phyloP scores from a whole-genome alignment of 92 coral and sea anemone genomes.

The Diadumene lineata region DNA sequence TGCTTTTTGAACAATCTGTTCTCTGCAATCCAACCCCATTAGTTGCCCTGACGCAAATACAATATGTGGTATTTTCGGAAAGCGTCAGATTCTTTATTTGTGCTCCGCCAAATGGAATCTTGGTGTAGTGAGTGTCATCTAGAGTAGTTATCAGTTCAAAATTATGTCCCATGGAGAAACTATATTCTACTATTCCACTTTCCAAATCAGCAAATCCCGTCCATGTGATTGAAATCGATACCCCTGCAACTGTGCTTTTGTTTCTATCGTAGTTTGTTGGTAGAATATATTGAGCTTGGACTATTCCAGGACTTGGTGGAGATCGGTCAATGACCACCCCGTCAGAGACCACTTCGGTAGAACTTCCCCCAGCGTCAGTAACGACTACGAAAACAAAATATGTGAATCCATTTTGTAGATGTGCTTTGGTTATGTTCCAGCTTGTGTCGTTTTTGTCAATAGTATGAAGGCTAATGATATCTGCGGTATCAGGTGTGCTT shows the following conservation, averaged over 20 bases:
- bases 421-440: conserved; percentile 33
- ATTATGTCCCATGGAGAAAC: conserved; percentile 56
- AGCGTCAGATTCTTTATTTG: conserved; percentile 72
- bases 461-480: conserved; percentile 46
- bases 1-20: conserved; percentile 77
- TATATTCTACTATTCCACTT: conserved; percentile 73
- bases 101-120: conserved; percentile 66
- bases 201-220: conserved; percentile 82
- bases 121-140: conserved; percentile 43
- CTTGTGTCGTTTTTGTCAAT: conserved; percentile 25
- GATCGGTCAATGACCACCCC: conserved; percentile 87
- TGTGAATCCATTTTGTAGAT: conserved; percentile 68
- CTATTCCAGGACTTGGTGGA: conserved; percentile 68
- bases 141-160: neutral
- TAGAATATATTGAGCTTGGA: conserved; percentile 68
- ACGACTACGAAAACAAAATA: conserved; percentile 73
- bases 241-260: conserved; percentile 64
- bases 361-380: conserved; percentile 62
- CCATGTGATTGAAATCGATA: conserved; percentile 82
- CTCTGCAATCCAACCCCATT: conserved; percentile 89
- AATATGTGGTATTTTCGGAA: conserved; percentile 66
- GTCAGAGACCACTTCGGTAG: conserved; percentile 64
- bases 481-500: conserved; percentile 61
- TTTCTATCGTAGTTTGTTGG: conserved; percentile 78
- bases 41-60: conserved; percentile 79